Evolutionary conservation across 2,888 invertebrate genomes (phyloP), one percentile per base, ranked within the genome.

Genomic region (Xanthorhoe spadicearia): DNA sequence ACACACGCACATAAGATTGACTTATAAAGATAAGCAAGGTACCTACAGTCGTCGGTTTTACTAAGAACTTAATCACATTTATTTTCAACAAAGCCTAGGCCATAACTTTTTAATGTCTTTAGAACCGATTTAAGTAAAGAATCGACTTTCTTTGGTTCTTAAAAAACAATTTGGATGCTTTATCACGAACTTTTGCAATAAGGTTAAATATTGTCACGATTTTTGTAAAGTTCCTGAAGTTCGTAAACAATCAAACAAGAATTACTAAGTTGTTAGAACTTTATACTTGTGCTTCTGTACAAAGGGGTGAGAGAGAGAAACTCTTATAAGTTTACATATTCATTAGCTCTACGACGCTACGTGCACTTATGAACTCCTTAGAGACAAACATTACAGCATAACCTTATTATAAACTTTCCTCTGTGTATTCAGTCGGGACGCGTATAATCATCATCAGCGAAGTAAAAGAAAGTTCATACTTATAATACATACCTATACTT

Each of bases 181-280:
- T 23, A 48, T 54, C 46, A 17, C 38, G 35, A 64, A 56, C 54
- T 52, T 53, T 52, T 23, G 3, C 23, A 46, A 64, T 53, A 35
- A 48, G 35, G 57, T 46, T 64, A 50, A 56, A 60, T 56, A 55
- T 65, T 57, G 61, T 57, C 65, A 66, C 57, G 38, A 46, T 54
- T 56, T 60, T 61, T 55, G 43, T 60, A 51, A 59, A 54, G 28
- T 50, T 48, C 17, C 35, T 15, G 4, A 57, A 59, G 28, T 50
- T 54, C 53, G 1, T 13, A 61, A 53, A 53, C n/a, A 50, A 64
- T 49, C 19, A 49, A 64, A 58, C 52, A 53, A 54, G 64, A 38
- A 49, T 64, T 38, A 64, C 53, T 2, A 54, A 64, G 53, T 43
- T 58, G 35, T 58, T 61, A n/a, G 7, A 46, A 48, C 53, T 54